Evolutionary conservation across 2,113 vertebrate genomes (phyloP).

Genomic region (Megaceryle torquata): DNA sequence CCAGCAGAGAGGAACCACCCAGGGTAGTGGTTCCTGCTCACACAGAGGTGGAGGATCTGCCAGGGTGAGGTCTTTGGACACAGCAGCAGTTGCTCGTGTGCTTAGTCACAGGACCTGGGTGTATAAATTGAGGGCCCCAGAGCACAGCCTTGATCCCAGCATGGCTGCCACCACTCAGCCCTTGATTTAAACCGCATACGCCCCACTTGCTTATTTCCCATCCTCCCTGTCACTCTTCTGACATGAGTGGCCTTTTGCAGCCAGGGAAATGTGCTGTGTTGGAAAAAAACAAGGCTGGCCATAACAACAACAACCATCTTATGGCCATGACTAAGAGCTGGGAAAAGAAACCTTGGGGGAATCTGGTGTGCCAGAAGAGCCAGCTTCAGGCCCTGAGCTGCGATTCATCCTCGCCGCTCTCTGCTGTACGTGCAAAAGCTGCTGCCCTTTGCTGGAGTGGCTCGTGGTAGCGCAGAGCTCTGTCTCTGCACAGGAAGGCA

Average conservation of each 20-base stretch:
- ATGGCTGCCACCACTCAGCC: background rate
- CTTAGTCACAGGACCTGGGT: no score
- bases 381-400: background rate
- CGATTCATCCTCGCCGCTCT: background rate
- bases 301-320: background rate
- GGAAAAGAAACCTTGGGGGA: rapidly evolving
- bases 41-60: background rate
- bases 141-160: background rate
- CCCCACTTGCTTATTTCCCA: background rate
- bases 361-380: background rate
- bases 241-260: background rate
- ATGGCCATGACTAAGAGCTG: no score
- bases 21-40: background rate
- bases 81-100: background rate
- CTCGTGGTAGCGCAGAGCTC: background rate
- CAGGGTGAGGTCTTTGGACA: background rate
- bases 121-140: background rate
- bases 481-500: background rate
- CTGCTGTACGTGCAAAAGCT: rapidly evolving
- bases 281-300: background rate
- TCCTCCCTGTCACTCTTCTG: background rate
- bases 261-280: background rate
- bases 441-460: background rate
- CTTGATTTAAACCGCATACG: background rate
- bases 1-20: background rate